Conservation (phyloP, 2,888 invertebrate species). For the Limnephilus auricula region DNA sequence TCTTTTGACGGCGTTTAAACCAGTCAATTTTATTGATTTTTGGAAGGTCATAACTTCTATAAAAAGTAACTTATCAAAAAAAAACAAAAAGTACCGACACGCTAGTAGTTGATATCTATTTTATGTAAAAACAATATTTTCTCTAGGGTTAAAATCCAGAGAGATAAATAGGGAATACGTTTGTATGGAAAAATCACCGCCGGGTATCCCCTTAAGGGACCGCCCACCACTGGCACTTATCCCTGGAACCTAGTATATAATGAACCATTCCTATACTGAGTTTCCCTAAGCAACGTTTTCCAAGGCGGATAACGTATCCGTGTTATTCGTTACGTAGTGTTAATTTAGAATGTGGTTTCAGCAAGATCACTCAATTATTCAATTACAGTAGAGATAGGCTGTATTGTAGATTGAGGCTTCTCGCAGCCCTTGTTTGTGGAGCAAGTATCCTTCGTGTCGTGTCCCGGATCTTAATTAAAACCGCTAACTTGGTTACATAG, state of each 20-base stretch:
- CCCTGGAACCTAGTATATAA: neutral
- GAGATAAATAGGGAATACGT: no score
- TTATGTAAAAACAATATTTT: no score
- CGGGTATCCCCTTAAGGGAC: no score
- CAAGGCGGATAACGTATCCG: neutral
- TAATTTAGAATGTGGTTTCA: conserved; percentile 32
- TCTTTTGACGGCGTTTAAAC: no score
- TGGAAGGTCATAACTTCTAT: no score
- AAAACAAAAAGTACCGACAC: no score
- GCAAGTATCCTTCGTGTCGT: neutral
- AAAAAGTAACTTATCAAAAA: no score
- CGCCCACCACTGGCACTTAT: neutral
- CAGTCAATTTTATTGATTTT: no score
- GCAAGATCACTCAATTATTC: conserved; percentile 44
- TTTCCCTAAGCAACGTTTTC: neutral
- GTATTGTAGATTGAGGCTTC: neutral
- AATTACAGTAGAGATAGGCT: neutral
- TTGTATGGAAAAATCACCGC: no score
- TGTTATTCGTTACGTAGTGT: conserved; percentile 27
- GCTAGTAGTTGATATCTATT: no score
- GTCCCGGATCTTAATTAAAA: neutral
- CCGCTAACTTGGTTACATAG: neutral
- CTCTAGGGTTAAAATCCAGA: no score
- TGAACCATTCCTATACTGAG: neutral
- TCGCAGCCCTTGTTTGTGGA: neutral